Evolutionary conservation across 1,140 invertebrate genomes (phyloP), one percentile per base, ranked within the genome.

Genomic region (Drosophila teissieri): DNA sequence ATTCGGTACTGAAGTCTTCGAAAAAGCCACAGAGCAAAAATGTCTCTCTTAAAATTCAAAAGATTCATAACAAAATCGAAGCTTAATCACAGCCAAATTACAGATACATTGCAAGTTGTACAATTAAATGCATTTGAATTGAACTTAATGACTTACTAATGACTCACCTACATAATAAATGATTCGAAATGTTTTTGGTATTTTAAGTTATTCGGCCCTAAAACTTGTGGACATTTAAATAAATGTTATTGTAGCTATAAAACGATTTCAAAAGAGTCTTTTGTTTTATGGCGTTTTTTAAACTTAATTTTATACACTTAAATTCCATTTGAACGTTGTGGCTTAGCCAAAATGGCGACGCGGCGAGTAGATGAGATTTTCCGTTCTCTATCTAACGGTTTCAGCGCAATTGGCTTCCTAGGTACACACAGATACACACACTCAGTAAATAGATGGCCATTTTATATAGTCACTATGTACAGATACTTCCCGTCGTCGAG

Each of bases 321-420:
- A 45, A 10, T 15, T 11, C 42, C 12, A 2, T 24, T 46, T 24
- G 10, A 27, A 8, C 14, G 0, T 17, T 45, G 42, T 19, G 10
- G 46, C 24, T 14, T 12, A 19, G 10, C 12, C 39, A 58, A 75
- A 76, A 76, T 76, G 73, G 73, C 73, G 56, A 4, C 45, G 4
- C 8, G 11, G 24, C 37, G 5, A 19, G 36, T 45, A 24, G 22
- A 24, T 24, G 39, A 60, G 56, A 62, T 56, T 74, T 73, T 73
- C 24, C 48, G 55, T 52, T 75, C 61, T 60, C 44, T 40, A 57
- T 80, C 73, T 77, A 79, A 73, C 64, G 74, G 65, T 68, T 74
- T 51, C 51, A 70, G 19, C 37, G 64, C 63, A 73, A 88, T 80
- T 83, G 67, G 73, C 83, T 88, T 88, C 83, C 83, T 88, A 88